Evolutionary conservation across 1,140 invertebrate genomes (phyloP), one percentile per base, ranked within the genome.

Genomic region (Drosophila bocqueti): DNA sequence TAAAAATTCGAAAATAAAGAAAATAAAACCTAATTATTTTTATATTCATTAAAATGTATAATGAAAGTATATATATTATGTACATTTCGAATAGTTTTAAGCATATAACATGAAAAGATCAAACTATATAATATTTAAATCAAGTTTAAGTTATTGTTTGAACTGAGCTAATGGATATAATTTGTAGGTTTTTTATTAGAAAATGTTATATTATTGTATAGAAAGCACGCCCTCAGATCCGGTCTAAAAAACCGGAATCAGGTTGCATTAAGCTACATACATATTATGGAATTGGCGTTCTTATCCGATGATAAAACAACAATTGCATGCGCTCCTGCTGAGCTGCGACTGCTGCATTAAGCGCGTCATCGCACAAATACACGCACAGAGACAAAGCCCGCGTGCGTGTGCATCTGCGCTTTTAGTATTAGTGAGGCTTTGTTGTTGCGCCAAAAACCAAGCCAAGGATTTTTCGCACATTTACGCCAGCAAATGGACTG

Each of bases 401-500:
- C 49, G 81, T 74, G 67, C 47, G 72, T 76, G 61, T 63, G 50
- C 69, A 64, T 61, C 58, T 47, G 52, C 40, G 42, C 26, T 65
- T 38, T 57, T 24, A 18, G 62, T 61, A 34, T 65, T 34, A 79
- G 80, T 81, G 68, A 64, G 61, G 72, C 72, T 86, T 86, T 86
- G 83, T 87, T 86, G 83, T 86, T 87, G 83, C 72, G 64, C 84
- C 84, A 84, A 83, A 89, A 90, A 90, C 85, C 85, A 89, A 89
- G 85, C 81, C 85, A 89, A 89, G 85, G 84, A 81, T 89, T 84
- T 89, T 84, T 90, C 75, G 79, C 85, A 89, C 81, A 89, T 89
- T 86, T 84, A 72, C 80, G 66, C 73, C 69, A 81, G 55, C 83
- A 86, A 82, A 76, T 76, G 79, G 75, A 79, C 83, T 79, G 69